Percentiles rank a stretch among this genome's conserved stretches.
Conservation (phyloP, 2,888 invertebrate species). For the Phyto melanocephala region DNA sequence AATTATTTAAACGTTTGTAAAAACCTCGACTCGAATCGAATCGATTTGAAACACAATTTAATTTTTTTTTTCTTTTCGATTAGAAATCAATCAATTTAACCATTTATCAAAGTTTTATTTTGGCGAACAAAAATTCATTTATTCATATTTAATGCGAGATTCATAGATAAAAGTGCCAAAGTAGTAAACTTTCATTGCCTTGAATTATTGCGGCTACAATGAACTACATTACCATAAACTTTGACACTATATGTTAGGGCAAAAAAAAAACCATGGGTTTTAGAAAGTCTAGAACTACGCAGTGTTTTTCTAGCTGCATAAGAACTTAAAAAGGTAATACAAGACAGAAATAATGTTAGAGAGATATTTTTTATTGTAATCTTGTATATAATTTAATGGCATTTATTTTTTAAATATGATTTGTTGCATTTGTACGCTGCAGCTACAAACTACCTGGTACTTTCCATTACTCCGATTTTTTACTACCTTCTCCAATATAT, state of each 20-base stretch:
- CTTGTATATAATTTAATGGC: no score
- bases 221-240: slow-evolving; percentile 40
- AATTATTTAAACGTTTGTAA: neutral
- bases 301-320: no score
- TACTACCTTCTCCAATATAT: no score
- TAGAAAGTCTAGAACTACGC: no score
- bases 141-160: neutral
- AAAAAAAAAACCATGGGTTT: no score
- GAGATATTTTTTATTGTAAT: slow-evolving; percentile 46
- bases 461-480: no score
- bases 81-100: neutral
- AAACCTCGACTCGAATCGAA: neutral
- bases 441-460: no score
- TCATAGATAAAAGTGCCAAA: neutral
- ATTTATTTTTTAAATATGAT: no score
- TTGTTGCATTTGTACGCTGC: no score
- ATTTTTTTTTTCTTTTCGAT: neutral
- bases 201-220: neutral
- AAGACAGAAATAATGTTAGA: no score
- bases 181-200: slow-evolving; percentile 9
- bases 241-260: no score
- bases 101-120: neutral
- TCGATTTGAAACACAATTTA: neutral
- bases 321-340: no score
- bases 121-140: neutral